Evolutionary conservation across 1,140 invertebrate species (phyloP), one percentile per base, ranked within the genome.

Genomic region (Drosophila sp.): DNA sequence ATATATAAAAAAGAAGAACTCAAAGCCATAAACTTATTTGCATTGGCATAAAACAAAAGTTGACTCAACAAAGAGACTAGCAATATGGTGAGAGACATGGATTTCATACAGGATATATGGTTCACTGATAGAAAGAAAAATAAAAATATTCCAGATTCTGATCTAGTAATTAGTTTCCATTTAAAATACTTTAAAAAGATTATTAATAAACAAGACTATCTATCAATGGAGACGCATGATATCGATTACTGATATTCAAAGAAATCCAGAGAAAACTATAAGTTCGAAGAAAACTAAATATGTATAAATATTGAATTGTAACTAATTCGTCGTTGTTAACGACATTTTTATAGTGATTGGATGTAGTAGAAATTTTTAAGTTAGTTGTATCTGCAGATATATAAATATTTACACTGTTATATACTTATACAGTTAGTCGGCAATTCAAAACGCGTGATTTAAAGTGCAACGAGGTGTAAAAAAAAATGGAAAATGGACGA

Each of bases 391-490:
- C 33, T 35, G 7, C 10, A 35, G 8, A 8, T 35, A 8, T 35
- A 2, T 1, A 38, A 38, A n/a, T 11, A 38, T 11, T 0, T 38
- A 47, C 23, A 50, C 8, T 27, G 44, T 50, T 71, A 66, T 72
- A 55, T 57, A 47, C 30, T 44, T 61, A 68, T 62, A 60, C 56
- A 47, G 44, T 61, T 66, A 74, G 81, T 76, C 60, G 66, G 75
- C 66, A 76, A 82, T 79, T 63, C 63, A 57, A 41, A 65, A 66
- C 68, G 79, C 75, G 83, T 82, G 75, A 82, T 82, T 85, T 87
- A 72, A 82, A 50, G 79, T 87, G 83, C 82, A 86, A 69, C 82
- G 72, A 74, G 60, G 82, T 87, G 83, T 87, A 83, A 73, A 79
- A 79, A 76, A 83, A 72, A 72, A 62, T 62, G 35, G 38, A 71